Evolutionary conservation across 2,797 vertebrate species (phyloP).

Genomic region (Falco berigora): DNA sequence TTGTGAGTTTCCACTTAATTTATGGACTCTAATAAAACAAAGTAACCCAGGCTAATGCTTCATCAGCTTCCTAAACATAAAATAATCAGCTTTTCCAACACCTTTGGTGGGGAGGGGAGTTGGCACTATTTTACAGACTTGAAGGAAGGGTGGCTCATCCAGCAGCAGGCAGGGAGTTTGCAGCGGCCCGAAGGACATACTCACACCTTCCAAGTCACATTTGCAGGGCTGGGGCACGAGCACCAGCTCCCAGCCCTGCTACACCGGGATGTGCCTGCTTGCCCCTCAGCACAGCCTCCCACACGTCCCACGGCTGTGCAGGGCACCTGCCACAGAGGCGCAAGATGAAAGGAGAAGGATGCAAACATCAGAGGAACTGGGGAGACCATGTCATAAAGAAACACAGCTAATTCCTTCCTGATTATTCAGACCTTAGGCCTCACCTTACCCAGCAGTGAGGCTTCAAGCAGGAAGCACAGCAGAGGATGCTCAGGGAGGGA

Average conservation of each 20-base stretch:
- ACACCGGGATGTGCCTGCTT: neutral
- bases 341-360: neutral
- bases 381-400: neutral
- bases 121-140: neutral
- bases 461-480: neutral
- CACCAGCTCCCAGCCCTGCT: neutral
- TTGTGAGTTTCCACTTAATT: neutral
- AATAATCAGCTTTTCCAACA: neutral
- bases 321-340: neutral
- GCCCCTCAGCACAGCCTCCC: neutral
- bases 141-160: neutral
- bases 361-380: neutral
- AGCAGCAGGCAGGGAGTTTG: neutral
- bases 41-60: neutral
- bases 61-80: neutral
- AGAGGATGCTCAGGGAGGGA: neutral
- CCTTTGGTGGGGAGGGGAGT: neutral
- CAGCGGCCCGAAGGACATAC: neutral
- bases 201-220: neutral
- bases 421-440: slow-evolving; percentile 46
- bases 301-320: neutral
- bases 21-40: neutral
- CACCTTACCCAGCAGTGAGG: neutral
- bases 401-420: neutral
- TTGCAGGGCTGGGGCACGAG: neutral